A percentile compares a stretch with the other conserved stretches of the same genome.
Evolutionary conservation across 2,113 vertebrate genomes (phyloP).

Genomic region (Hippocampus mohnikei): DNA sequence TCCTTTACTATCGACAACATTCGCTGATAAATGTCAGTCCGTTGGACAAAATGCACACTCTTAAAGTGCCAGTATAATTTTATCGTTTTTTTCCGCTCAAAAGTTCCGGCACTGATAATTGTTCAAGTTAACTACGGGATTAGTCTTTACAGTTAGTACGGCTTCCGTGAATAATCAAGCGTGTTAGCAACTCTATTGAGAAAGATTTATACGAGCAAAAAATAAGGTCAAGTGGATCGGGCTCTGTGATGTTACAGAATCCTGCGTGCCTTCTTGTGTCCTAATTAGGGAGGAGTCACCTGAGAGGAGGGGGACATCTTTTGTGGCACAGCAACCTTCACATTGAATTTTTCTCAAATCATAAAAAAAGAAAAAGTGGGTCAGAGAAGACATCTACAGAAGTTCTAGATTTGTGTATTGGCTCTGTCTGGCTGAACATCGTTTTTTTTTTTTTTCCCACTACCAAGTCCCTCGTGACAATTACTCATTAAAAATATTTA

Average conservation of each 20-base stretch:
- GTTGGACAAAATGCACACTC: too few relatives aligned
- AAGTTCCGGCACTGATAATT: neutral
- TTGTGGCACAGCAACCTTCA: conserved; percentile 57
- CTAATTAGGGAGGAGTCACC: conserved; percentile 76
- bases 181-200: neutral
- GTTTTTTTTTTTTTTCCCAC: conserved; percentile 75
- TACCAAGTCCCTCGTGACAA: conserved; percentile 75
- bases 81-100: too few relatives aligned
- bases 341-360: conserved; percentile 70
- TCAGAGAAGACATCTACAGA: conserved; percentile 67
- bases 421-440: conserved; percentile 74
- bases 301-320: conserved; percentile 75
- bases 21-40: too few relatives aligned
- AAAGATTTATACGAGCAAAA: neutral
- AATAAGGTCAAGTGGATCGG: conserved; percentile 1
- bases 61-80: too few relatives aligned
- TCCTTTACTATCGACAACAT: too few relatives aligned
- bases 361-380: conserved; percentile 69
- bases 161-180: neutral
- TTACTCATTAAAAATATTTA: conserved; percentile 85
- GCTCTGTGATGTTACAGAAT: conserved; percentile 51
- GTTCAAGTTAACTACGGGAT: neutral
- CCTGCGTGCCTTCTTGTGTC: conserved; percentile 64
- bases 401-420: conserved; percentile 71
- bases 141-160: neutral